Base-by-base conservation (phyloP, 2,888 invertebrate genomes). In the Cantharis rustica region DNA sequence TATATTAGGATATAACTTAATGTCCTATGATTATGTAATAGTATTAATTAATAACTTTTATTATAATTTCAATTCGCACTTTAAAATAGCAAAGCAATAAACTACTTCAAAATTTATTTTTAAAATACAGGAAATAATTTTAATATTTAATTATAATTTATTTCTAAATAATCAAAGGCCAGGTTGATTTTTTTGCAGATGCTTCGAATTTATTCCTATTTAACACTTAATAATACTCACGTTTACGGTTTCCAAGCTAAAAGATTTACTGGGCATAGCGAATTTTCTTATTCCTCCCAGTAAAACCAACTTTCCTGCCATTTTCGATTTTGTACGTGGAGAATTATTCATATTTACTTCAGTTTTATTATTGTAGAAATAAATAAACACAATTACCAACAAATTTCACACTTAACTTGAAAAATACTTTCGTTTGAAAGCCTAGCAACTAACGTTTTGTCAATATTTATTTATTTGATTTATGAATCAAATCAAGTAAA, bases 201-300 rank as follows among this genome's bases (percentile, higher is more conserved):
- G n/a, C n/a, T 31, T 11, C 1, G 10, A 3, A 3, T 3, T 1
- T 31, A 31, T 31, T 31, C 13, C 1, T 13, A 31, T 31, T 31
- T 13, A 13, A 13, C n/a, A 7, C 5, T 0, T 47, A 13, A 17
- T n/a, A 64, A n/a, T 66, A 86, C 87, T 87, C 81, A 87, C 87
- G 80, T 85, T 84, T 17, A 85, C 81, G 16, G 86, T 85, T 68
- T 82, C 84, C 72, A 84, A 84, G 73, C 87, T 87, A 73, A 87
- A 83, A 15, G 87, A 86, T 74, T 86, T 84, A 75, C 85, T 86
- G 1, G 86, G 86, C 86, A 87, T 85, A 3, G 85, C 87, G 75
- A 86, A 81, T 78, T 83, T 83, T 73, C 86, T 82, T 16, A 87
- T 81, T 1, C 87, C 87, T 76, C 86, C 86, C 0, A 87, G 74